Evolutionary conservation across 2,888 invertebrate genomes (phyloP), one percentile per base, ranked within the genome.

Genomic region (Orthosia gracilis): DNA sequence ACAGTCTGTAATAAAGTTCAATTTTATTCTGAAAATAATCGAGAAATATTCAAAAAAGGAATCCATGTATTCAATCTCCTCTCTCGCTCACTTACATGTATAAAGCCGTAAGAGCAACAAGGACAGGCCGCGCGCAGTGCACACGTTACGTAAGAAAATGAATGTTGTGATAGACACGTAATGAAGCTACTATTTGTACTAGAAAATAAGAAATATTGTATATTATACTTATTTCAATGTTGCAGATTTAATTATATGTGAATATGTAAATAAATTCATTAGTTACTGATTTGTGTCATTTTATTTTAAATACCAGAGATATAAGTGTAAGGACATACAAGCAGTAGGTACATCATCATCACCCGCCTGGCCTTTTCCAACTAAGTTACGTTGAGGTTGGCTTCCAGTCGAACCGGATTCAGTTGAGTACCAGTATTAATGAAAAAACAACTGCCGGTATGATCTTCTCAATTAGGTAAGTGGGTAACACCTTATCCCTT

Each of bases 241-340:
- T 96, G 93, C 93, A 91, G 89, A 94, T 91, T 93, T 91, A 89
- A 92, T 89, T 93, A 88, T 93, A 95, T 95, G 95, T 96, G 95
- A 95, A 95, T 96, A 96, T 96, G 96, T 96, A 96, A 95, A 96
- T 96, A 96, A 94, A 96, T 91, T 91, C 90, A 94, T 94, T 95
- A 95, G 95, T 95, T 96, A 95, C 94, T 89, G 89, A 73, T 64
- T 57, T 70, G 57, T 70, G 72, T 83, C 80, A 85, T 91, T 87
- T 89, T 89, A 91, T 89, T 85, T 76, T 76, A 45, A 71, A 49
- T 11, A 64, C 18, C n/a, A 11, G 12, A 18, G 2, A 40, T 40
- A 40, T 40, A 7, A 45, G 7, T 50, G 50, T 18, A 5, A 21
- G 7, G 15, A 1, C 21, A 40, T 50, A 7, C 21, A 47, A 26